Base-by-base conservation (phyloP, 92 coral and sea anemone genomes). In the Palythoa grandis region DNA sequence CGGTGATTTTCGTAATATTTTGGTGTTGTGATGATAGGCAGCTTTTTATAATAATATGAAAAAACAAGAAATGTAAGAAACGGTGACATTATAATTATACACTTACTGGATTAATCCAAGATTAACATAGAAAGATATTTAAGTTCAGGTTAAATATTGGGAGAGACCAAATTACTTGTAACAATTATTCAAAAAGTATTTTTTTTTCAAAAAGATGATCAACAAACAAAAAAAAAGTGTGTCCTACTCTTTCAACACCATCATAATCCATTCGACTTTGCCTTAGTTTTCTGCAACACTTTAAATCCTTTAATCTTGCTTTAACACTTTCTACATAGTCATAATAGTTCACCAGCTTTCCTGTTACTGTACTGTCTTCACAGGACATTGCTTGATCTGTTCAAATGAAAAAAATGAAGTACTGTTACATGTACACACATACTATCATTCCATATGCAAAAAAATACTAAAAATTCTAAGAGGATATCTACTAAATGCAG, bases 211-310 rank as follows among this genome's bases (percentile, higher is more conserved):
- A 43, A 43, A 43, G 50, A 43, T 43, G 50, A 43, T 43, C 50
- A 43, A 43, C 7, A 43, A 43, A 43, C 7, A 43, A 43, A 43
- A 43, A 43, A 43, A 43, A 43, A 43, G 9, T 43, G 6, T 43
- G 50, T 3, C 50, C 3, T 43, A 43, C 50, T 43, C 50, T 43
- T 43, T 43, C 50, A 43, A 60, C 67, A 60, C 67, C 72, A 19
- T 19, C 35, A 19, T 22, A 67, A 22, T 22, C 72, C 24, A 67
- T 67, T 67, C 35, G 11, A 22, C 35, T 67, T 67, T 1, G 72
- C 39, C 72, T 68, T 68, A 68, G 72, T 22, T 68, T 68, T 68
- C 72, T 23, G 72, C 72, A 68, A 68, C n/a, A 68, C 72, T 68
- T 68, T 68, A 68, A 35, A 20, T 68, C 72, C 11, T 35, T 68